Evolutionary conservation across 2,888 invertebrate species (phyloP).

Genomic region (Exocentrus adspersus): DNA sequence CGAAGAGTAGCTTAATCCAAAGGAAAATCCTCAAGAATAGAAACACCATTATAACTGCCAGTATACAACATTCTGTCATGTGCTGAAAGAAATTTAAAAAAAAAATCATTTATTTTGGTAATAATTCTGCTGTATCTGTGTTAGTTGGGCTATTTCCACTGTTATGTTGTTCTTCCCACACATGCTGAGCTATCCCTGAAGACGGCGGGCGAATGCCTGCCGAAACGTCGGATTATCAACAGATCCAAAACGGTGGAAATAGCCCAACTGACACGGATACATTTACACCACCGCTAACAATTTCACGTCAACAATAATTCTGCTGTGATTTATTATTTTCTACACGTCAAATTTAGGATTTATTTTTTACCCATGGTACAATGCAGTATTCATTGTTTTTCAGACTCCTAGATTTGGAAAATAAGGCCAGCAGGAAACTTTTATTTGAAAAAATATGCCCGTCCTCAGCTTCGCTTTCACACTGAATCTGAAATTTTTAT

Average conservation of each 20-base stretch:
- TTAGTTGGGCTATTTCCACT: too few species aligned
- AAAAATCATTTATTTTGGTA: too few species aligned
- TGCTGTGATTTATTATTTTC: background rate
- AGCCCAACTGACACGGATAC: too few species aligned
- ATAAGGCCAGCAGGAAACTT: background rate
- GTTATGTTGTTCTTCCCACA: too few species aligned
- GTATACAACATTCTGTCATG: constrained; percentile 76
- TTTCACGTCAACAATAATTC: too few species aligned
- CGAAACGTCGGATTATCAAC: too few species aligned
- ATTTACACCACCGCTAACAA: too few species aligned
- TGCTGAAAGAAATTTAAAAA: constrained; percentile 73
- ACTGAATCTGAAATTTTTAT: constrained; percentile 39
- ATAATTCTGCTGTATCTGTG: too few species aligned
- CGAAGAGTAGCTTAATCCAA: constrained; percentile 80
- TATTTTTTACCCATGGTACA: constrained; percentile 45
- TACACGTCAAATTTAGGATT: background rate
- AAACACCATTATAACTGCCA: constrained; percentile 77
- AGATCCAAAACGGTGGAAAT: too few species aligned
- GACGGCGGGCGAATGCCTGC: too few species aligned
- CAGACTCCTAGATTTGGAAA: constrained; percentile 2
- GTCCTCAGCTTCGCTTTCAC: constrained; percentile 32
- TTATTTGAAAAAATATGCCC: background rate
- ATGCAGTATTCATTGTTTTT: constrained; percentile 36
- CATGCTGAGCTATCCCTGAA: too few species aligned
- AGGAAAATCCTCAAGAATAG: constrained; percentile 88